Evolutionary conservation across 1,140 invertebrate genomes (phyloP).

Genomic region (Brachystomella parvula): DNA sequence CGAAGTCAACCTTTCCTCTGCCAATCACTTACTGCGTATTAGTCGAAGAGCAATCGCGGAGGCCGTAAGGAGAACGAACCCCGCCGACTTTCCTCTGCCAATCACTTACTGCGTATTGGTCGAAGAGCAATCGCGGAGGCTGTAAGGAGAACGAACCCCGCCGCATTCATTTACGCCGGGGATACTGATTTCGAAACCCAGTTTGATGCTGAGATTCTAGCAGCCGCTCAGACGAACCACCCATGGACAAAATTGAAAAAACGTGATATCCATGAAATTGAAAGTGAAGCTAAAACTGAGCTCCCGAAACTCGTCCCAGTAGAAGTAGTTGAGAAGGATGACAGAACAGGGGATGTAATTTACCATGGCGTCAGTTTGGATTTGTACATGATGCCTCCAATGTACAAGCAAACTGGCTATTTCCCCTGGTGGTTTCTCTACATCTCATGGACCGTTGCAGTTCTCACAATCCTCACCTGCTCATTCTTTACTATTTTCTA

Average conservation of each 20-base stretch:
- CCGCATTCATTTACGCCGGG: neutral
- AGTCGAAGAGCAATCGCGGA: neutral
- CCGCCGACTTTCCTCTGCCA: neutral
- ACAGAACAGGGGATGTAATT: neutral
- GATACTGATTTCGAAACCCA: neutral
- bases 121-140: neutral
- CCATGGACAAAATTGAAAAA: conserved; percentile 1
- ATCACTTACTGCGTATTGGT: neutral
- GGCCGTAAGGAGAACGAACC: neutral
- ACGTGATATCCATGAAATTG: neutral
- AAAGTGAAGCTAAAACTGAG: neutral
- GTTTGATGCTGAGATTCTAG: neutral
- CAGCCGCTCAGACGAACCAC: neutral
- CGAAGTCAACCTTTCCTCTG: conserved; percentile 1
- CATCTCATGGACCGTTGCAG: neutral
- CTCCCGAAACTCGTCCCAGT: neutral
- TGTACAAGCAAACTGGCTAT: neutral
- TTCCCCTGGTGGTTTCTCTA: conserved; percentile 2
- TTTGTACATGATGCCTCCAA: neutral
- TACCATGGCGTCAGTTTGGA: neutral
- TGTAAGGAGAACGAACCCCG: neutral
- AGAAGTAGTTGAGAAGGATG: neutral
- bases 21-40: neutral
- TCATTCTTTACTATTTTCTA: neutral
- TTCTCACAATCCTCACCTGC: neutral